Evolutionary conservation across 1,140 invertebrate genomes (phyloP).

Genomic region (Drosophila funebris): DNA sequence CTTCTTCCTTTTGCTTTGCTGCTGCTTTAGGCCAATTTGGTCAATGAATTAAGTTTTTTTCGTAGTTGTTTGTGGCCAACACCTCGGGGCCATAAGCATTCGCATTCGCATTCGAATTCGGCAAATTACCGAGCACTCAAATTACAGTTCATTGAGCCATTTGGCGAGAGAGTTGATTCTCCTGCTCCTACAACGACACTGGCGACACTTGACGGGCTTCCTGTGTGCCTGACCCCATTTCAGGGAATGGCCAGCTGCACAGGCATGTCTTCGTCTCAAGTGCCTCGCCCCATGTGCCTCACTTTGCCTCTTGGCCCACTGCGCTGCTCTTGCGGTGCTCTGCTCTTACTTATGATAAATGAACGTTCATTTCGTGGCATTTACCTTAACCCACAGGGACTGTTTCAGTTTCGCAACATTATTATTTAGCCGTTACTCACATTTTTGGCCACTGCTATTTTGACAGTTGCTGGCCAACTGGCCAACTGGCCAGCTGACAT

Average conservation of each 20-base stretch:
- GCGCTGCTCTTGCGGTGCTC: background rate
- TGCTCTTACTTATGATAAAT: constrained; percentile 47
- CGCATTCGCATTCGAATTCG: constrained; percentile 29
- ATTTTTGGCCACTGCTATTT: constrained; percentile 76
- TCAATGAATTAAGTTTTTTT: constrained; percentile 51
- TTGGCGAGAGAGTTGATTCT: constrained; percentile 45
- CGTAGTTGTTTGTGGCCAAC: constrained; percentile 38
- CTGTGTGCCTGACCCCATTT: constrained; percentile 44
- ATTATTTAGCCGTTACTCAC: constrained; percentile 81
- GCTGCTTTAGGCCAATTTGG: constrained; percentile 39
- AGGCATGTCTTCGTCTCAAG: background rate
- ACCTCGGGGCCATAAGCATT: constrained; percentile 52
- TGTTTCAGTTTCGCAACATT: constrained; percentile 56
- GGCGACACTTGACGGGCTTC: constrained; percentile 55
- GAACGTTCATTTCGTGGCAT: constrained; percentile 44
- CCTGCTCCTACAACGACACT: background rate
- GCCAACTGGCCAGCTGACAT: constrained; percentile 24
- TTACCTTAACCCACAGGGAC: constrained; percentile 32
- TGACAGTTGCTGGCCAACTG: constrained; percentile 58
- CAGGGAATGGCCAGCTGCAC: constrained; percentile 22
- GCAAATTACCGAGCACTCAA: constrained; percentile 66
- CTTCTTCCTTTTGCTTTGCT: constrained; percentile 22
- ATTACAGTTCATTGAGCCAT: constrained; percentile 82
- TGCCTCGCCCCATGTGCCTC: background rate
- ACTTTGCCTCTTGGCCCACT: background rate